Evolutionary conservation across 2,888 invertebrate genomes (phyloP).

Genomic region (Erpobdella octoculata): DNA sequence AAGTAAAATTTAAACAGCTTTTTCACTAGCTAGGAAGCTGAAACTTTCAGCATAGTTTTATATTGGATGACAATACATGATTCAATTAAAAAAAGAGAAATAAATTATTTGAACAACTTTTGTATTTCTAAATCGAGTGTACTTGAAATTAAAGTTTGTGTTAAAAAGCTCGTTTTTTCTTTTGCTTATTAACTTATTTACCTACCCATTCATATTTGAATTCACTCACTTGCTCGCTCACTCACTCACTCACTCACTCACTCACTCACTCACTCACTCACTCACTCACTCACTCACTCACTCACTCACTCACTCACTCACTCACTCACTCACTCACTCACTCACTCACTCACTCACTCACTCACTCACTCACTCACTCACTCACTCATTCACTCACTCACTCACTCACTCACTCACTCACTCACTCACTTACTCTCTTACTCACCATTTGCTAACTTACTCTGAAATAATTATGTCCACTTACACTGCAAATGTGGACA

Average conservation of each 20-base stretch:
- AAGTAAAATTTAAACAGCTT: no score
- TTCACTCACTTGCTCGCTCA: constrained; percentile 13
- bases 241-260: constrained; percentile 19
- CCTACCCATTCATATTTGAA: neutral
- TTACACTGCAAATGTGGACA: neutral
- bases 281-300: constrained; percentile 19
- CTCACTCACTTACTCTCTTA: constrained; percentile 16
- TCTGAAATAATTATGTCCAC: neutral
- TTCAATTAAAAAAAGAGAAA: no score
- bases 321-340: constrained; percentile 13
- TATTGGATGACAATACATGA: no score
- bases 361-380: constrained; percentile 1
- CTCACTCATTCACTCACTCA: constrained; percentile 15
- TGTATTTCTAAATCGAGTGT: no score
- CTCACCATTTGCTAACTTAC: constrained; percentile 13
- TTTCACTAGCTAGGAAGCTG: no score
- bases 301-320: constrained; percentile 19
- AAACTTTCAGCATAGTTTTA: no score
- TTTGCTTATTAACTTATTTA: neutral
- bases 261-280: constrained; percentile 19
- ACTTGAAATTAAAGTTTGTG: no score
- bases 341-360: neutral
- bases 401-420: constrained; percentile 19
- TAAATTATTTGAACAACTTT: no score
- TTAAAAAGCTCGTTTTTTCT: neutral